These are phyloP conservation scores for Stichodactyla mertensii DNA, from an alignment of 64 coral and sea anemone genomes.

Conservation along the genomic window DNA sequence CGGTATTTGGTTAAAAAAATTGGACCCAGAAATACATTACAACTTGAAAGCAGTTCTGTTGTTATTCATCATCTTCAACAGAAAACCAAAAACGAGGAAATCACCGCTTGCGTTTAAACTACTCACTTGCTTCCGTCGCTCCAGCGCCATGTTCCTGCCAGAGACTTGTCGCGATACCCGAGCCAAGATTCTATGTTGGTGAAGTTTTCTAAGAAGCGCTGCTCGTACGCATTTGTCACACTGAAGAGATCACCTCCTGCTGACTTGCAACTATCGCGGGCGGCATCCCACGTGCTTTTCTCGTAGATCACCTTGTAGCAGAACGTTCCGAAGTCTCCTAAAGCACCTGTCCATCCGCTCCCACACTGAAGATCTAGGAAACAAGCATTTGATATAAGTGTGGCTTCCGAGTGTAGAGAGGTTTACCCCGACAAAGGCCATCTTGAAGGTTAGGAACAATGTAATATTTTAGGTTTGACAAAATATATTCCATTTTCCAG, in stretches of 20 bases:
- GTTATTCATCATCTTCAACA: too few species aligned
- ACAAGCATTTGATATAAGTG: too few species aligned
- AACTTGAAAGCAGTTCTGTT: too few species aligned
- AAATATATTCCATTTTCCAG: background rate
- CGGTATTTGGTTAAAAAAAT: too few species aligned
- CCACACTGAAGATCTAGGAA: slow-evolving; percentile 83
- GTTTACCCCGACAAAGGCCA: too few species aligned
- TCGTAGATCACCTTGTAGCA: slow-evolving; percentile 84
- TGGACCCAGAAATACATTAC: too few species aligned
- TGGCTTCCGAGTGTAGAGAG: too few species aligned
- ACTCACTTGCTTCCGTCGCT: slow-evolving; percentile 62
- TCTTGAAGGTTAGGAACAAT: too few species aligned
- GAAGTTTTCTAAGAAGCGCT: slow-evolving; percentile 85
- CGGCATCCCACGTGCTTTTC: slow-evolving; percentile 76
- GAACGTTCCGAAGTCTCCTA: slow-evolving; percentile 91
- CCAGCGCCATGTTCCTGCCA: slow-evolving; percentile 92
- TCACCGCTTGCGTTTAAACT: background rate
- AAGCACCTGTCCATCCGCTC: slow-evolving; percentile 83
- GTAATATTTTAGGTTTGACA: too few species aligned
- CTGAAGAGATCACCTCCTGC: slow-evolving; percentile 87
- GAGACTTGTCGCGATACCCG: slow-evolving; percentile 89
- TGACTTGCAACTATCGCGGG: slow-evolving; percentile 48
- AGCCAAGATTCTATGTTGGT: slow-evolving; percentile 85
- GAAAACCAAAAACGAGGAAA: too few species aligned
- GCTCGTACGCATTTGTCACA: slow-evolving; percentile 96